Base-by-base conservation (phyloP, 2,888 invertebrate genomes). In the Syrista parreyssii region DNA sequence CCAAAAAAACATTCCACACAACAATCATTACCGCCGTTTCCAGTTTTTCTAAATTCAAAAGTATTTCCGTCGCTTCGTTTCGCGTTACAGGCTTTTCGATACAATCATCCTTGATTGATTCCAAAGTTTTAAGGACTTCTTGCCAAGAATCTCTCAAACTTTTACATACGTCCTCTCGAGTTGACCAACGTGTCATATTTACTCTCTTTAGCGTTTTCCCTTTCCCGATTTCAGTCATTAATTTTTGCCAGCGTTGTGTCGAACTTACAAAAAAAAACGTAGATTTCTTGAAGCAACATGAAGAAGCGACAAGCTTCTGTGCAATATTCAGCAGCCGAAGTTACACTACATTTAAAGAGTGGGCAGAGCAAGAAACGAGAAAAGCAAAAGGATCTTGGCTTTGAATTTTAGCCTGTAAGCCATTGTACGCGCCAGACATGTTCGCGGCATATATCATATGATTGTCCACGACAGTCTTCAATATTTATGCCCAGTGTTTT, bases 161-260 rank as follows among this genome's bases (percentile, higher is more conserved):
- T 76, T 76, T 82, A 78, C 80, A 83, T 68, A 83, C 85, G 76
- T 84, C 79, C 81, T 80, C 85, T 85, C 84, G 83, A 80, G 87
- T 86, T 82, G 86, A 86, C 86, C 86, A 89, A 84, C 86, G 86
- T 77, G 84, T 89, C 33, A 84, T 81, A 74, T 83, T 85, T 68
- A 87, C 84, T 83, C 82, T 85, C 79, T 86, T 86, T 15, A 86
- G 78, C 11, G 69, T 76, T 72, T 73, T 76, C n/a, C 15, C 35
- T 30, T 69, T 85, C 15, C 81, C 86, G 83, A 77, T 83, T 78
- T 76, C 78, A 81, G 33, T 33, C 33, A 33, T 33, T 33, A 33
- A 33, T 33, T 1, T 76, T 78, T 82, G 72, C 84, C 84, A 85
- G 71, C 83, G 79, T 77, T 84, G 77, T 71, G 82, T 83, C 34